These are phyloP conservation scores for Lanius ludovicianus DNA, from an alignment of 2,113 vertebrate species.

Conservation along the genomic window DNA sequence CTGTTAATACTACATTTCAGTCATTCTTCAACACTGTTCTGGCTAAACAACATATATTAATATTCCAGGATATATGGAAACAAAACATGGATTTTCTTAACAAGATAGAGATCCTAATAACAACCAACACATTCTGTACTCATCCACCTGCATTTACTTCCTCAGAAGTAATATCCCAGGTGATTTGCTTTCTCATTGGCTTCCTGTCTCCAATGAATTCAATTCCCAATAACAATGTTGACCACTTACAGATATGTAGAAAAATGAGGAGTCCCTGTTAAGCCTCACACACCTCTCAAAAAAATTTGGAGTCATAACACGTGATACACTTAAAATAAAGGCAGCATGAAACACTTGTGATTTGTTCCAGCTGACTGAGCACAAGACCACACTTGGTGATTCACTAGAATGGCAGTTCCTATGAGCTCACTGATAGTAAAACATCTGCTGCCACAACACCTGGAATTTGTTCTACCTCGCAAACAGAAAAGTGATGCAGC, in stretches of 20 bases:
- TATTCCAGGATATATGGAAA: not conserved
- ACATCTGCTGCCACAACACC: not conserved
- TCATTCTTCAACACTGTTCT: not conserved
- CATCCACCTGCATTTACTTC: not conserved
- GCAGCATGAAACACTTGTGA: not conserved
- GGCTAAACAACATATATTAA: not conserved
- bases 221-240: not conserved
- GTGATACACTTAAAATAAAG: not conserved
- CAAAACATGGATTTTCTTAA: not conserved
- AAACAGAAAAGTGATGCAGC: not conserved
- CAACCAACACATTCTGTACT: not conserved
- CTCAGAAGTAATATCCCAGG: not conserved
- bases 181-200: not conserved
- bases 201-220: not conserved
- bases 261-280: not conserved
- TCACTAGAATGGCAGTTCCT: not conserved
- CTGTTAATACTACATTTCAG: not conserved
- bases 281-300: not conserved
- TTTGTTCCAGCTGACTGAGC: not conserved
- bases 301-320: not conserved
- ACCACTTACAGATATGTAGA: not conserved
- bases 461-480: not conserved
- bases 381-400: not conserved
- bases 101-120: not conserved
- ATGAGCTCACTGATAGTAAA: not conserved